phyloP scores from a whole-genome alignment of 2,888 invertebrate genomes.

The Chelonus formosanus region DNA sequence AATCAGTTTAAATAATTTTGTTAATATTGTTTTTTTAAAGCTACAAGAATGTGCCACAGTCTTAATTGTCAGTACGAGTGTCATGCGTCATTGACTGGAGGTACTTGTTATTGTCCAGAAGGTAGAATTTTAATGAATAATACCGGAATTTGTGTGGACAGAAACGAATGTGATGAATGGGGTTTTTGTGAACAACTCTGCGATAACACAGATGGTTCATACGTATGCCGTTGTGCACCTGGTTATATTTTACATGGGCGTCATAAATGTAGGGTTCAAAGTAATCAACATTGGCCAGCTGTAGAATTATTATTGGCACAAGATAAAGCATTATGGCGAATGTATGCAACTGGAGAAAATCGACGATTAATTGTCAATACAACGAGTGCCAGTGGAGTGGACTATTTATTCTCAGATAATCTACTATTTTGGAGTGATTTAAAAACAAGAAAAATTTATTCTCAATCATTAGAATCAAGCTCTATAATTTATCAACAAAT shows the following conservation, averaged over 20 bases:
- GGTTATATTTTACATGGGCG: conserved; percentile 76
- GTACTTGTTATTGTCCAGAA: conserved; percentile 87
- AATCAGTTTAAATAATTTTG: not conserved
- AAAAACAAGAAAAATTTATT: conserved; percentile 82
- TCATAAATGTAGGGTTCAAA: conserved; percentile 73
- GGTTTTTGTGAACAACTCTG: conserved; percentile 96
- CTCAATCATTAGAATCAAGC: conserved; percentile 57
- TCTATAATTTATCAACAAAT: conserved; percentile 51
- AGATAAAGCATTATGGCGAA: conserved; percentile 76
- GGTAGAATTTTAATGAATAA: conserved; percentile 86
- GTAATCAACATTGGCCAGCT: conserved; percentile 64
- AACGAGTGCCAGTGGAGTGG: conserved; percentile 85
- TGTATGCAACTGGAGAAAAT: conserved; percentile 75
- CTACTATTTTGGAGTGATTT: conserved; percentile 89
- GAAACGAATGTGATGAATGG: conserved; percentile 92
- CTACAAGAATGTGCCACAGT: conserved; percentile 81
- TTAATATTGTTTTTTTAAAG: conserved; percentile 65
- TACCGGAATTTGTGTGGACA: conserved; percentile 88
- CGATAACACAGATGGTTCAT: conserved; percentile 86
- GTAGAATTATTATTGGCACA: conserved; percentile 76
- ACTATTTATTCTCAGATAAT: conserved; percentile 81
- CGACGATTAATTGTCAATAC: conserved; percentile 78
- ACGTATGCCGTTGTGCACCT: conserved; percentile 82
- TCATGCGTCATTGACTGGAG: conserved; percentile 88
- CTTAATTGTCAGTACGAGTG: conserved; percentile 92